These are phyloP conservation scores for Papilio aristodemus DNA, from an alignment of 1,140 invertebrate genomes.

Conservation along the genomic window DNA sequence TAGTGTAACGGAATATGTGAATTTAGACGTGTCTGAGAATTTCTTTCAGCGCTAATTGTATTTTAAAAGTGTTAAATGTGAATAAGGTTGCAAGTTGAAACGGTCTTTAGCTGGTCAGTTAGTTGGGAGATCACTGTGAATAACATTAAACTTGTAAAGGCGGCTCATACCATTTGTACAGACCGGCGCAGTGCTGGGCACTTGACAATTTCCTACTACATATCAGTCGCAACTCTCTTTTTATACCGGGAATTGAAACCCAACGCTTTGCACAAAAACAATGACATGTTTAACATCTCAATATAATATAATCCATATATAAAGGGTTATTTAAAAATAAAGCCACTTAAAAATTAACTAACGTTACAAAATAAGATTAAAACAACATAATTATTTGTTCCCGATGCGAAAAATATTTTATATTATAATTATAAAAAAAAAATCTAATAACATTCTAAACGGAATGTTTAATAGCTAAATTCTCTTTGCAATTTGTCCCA, in stretches of 20 bases:
- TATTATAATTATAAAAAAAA: conserved; percentile 74
- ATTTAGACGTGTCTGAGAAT: background rate
- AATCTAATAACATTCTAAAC: conserved; percentile 79
- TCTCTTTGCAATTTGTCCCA: conserved; percentile 80
- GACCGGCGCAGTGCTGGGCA: conserved; percentile 56
- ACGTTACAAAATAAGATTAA: conserved; percentile 79
- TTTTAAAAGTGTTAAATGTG: background rate
- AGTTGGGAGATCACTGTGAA: conserved; percentile 62
- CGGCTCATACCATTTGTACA: conserved; percentile 77
- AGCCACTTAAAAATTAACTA: conserved; percentile 79
- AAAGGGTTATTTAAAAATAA: conserved; percentile 76
- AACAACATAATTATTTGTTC: conserved; percentile 80
- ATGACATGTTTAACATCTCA: conserved; percentile 78
- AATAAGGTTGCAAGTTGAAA: conserved; percentile 25
- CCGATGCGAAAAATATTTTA: conserved; percentile 77
- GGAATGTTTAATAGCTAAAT: conserved; percentile 80
- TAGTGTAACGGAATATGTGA: background rate
- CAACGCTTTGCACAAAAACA: conserved; percentile 76
- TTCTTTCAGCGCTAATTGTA: background rate
- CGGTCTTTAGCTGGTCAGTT: background rate
- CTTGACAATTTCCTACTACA: conserved; percentile 68
- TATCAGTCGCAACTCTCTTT: conserved; percentile 78
- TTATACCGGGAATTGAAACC: conserved; percentile 63
- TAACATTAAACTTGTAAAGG: conserved; percentile 74
- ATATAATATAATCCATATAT: conserved; percentile 72